These are phyloP conservation scores for Sceliomorpha sp. DNA, from an alignment of 2,888 invertebrate species.

Conservation along the genomic window DNA sequence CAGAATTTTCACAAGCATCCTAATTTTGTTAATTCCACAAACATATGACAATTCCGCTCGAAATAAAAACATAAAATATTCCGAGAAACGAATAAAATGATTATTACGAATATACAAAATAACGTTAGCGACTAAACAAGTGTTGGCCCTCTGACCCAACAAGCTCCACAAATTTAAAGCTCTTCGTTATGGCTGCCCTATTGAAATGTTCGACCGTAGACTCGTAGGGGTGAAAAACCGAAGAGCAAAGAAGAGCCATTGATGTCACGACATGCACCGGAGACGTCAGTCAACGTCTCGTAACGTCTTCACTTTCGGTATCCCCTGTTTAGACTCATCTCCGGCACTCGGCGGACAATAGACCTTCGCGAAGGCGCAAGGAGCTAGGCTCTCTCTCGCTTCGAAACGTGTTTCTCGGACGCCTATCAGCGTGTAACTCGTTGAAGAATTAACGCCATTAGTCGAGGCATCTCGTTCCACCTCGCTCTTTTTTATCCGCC, in stretches of 20 bases:
- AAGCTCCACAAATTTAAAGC: no score
- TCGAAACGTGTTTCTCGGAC: constrained; percentile 39
- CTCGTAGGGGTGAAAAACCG: background rate
- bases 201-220: background rate
- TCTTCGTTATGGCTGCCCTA: no score
- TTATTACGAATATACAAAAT: no score
- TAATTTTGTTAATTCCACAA: no score
- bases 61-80: no score
- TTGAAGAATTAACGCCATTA: constrained; percentile 66
- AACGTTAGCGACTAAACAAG: no score
- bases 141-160: no score
- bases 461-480: constrained; percentile 42
- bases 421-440: constrained; percentile 56
- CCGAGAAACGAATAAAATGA: no score
- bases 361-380: constrained; percentile 10
- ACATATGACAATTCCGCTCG: no score
- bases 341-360: constrained; percentile 25
- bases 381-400: constrained; percentile 14
- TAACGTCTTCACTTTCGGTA: constrained; percentile 53
- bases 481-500: constrained; percentile 38
- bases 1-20: no score
- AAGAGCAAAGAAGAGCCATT: constrained; percentile 13
- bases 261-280: constrained; percentile 5
- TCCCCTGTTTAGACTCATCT: constrained; percentile 19
- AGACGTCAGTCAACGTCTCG: constrained; percentile 26